These are phyloP conservation scores for Mormyrus iriodes DNA, from an alignment of 2,113 vertebrate genomes.

Conservation along the genomic window DNA sequence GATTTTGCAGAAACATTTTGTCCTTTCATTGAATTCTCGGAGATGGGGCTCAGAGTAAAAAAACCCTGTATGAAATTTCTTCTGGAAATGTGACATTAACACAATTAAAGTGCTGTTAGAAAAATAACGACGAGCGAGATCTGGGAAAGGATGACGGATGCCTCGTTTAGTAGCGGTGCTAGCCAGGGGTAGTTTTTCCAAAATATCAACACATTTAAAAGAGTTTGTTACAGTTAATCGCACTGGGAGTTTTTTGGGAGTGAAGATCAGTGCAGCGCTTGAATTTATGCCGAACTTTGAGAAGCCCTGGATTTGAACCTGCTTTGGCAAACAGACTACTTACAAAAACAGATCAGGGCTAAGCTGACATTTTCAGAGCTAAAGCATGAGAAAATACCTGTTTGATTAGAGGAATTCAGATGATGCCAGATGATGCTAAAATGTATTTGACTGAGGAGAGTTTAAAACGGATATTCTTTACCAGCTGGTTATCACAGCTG, in stretches of 20 bases:
- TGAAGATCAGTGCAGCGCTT: not conserved
- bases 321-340: not conserved
- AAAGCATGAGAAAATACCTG: not conserved
- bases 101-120: not conserved
- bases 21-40: not conserved
- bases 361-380: not conserved
- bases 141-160: not conserved
- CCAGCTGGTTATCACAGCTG: not conserved
- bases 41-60: not conserved
- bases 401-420: not conserved
- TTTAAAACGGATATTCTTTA: not conserved
- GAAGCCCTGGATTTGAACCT: not conserved
- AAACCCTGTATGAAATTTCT: not conserved
- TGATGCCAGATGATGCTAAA: not conserved
- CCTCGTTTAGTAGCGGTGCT: not conserved
- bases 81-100: not conserved
- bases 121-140: not conserved
- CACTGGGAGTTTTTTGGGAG: not conserved
- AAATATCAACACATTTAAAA: not conserved
- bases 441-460: not conserved
- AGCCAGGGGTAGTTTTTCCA: not conserved
- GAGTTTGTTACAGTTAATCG: not conserved
- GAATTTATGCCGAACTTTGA: not conserved
- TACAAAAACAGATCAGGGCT: not conserved
- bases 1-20: not conserved